Evolutionary conservation across 2,113 vertebrate genomes (phyloP), one percentile per base, ranked within the genome.

Genomic region (Ophiodon elongatus): DNA sequence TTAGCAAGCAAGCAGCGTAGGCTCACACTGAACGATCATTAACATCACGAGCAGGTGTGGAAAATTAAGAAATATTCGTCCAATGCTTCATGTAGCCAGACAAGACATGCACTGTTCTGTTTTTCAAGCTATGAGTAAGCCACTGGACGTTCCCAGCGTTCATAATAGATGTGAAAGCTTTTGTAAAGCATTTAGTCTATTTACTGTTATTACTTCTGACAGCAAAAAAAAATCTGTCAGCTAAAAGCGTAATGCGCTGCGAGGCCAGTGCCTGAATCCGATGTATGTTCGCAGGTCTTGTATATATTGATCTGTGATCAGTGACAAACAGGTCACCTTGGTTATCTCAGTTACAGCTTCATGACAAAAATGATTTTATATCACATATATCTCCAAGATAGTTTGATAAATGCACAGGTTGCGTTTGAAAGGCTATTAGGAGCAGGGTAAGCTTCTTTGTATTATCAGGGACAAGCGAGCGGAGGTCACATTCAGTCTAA

Each of bases 21-120:
- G 82, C 85, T 82, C 35, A 7, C 31, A 43, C 83, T 84, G 71
- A 81, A 83, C 83, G 84, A 85, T 87, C 78, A 89, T 90, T 92
- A 90, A 92, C 76, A 90, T 91, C 76, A 92, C 89, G 84, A 35
- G 65, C 73, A 81, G 73, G 54, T 76, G 75, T 69, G 67, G 50
- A 90, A 86, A 86, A 84, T n/a, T 0, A 81, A 87, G 45, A 91
- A 92, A 90, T 90, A 93, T 90, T 86, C 65, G 91, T 87, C 29
- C 31, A 37, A 77, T 64, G 72, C 37, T 82, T 73, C 37, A 50
- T 35, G 83, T 65, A 73, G 64, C 72, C n/a, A 31, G 21, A 56
- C 3, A 41, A 59, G 62, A 68, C 39, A 76, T 66, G 82, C 68
- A 17, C 43, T 11, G 37, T 73, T 89, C 79, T 86, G 71, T 80